Conservation (phyloP, 2,113 vertebrate species). For the Myotis davidii region DNA sequence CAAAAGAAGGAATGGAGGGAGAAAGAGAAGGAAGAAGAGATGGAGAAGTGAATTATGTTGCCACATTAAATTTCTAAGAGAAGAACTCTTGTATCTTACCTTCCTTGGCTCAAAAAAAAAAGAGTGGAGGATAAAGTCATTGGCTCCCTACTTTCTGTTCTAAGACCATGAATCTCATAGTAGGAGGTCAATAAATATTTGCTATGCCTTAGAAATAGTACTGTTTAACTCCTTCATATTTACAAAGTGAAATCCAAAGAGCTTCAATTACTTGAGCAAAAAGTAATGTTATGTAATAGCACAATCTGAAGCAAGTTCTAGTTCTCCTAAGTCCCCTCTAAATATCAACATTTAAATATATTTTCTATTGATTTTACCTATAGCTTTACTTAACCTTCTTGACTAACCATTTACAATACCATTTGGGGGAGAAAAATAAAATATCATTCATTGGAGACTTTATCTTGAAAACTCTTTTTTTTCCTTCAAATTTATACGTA, state of each 20-base stretch:
- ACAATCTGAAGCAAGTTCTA: background rate
- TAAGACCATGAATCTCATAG: background rate
- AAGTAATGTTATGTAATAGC: background rate
- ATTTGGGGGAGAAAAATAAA: background rate
- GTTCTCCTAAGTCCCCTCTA: background rate
- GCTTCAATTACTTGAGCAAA: background rate
- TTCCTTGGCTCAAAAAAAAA: background rate
- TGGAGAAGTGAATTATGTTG: background rate
- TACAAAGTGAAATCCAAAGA: background rate
- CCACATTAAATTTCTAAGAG: background rate
- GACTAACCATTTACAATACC: background rate
- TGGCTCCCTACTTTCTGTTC: background rate
- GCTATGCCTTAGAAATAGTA: background rate
- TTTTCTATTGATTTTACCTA: background rate
- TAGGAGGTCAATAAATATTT: background rate
- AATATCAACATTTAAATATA: background rate
- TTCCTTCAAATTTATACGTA: background rate
- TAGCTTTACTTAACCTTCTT: background rate
- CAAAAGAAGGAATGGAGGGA: background rate
- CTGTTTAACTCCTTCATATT: background rate
- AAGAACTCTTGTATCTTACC: background rate
- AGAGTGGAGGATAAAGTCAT: background rate
- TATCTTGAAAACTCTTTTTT: background rate
- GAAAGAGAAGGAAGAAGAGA: no score
- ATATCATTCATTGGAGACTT: background rate